A percentile compares a stretch with the other conserved stretches of the same genome.
phyloP scores from a whole-genome alignment of 2,113 vertebrate genomes.

The Gallinago media region DNA sequence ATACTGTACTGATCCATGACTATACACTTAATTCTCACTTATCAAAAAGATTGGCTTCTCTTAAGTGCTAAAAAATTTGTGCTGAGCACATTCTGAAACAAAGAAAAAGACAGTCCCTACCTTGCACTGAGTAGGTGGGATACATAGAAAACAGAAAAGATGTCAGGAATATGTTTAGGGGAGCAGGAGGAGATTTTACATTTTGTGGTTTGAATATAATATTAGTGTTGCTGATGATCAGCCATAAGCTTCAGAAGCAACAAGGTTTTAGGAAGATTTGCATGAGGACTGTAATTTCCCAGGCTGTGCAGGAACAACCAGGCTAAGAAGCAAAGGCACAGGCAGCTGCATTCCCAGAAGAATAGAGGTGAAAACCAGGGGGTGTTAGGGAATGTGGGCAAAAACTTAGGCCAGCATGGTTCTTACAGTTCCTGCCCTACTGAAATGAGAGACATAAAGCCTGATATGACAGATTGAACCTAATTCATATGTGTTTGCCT shows the following conservation, averaged over 20 bases:
- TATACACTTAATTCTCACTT: background rate
- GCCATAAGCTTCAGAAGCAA: background rate
- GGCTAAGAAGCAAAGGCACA: background rate
- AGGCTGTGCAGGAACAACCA: background rate
- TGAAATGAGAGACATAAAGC: fast-evolving
- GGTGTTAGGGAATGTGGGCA: background rate
- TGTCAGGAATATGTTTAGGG: background rate
- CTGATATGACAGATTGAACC: background rate
- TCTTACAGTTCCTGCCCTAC: background rate
- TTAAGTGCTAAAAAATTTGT: background rate
- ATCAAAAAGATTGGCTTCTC: background rate
- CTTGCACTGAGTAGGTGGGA: background rate
- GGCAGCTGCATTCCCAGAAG: background rate
- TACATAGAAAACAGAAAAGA: background rate
- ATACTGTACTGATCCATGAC: background rate
- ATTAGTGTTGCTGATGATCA: background rate
- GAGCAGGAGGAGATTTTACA: background rate
- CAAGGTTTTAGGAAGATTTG: background rate
- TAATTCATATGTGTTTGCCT: fast-evolving
- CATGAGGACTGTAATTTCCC: background rate
- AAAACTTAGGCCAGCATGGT: background rate
- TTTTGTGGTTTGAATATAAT: background rate
- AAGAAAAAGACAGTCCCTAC: background rate
- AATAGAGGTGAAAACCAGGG: fast-evolving
- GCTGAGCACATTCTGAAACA: background rate